A percentile compares a stretch with the other conserved stretches of the same genome.
Evolutionary conservation across 1,140 invertebrate genomes (phyloP).

Genomic region (Hyphantria cunea): DNA sequence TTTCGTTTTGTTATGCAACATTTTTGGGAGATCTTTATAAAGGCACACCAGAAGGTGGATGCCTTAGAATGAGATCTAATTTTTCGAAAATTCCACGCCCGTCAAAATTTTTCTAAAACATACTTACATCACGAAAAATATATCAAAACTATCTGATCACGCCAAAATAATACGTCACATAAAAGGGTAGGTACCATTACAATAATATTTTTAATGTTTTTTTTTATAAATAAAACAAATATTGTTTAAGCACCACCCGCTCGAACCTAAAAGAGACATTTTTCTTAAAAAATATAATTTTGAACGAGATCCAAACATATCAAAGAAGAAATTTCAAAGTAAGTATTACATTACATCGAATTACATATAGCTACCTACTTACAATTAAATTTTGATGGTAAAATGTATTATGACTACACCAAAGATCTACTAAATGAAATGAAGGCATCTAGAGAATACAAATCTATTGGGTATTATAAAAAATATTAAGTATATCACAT

Average conservation of each 20-base stretch:
- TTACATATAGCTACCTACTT: slow-evolving; percentile 63
- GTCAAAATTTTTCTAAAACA: slow-evolving; percentile 57
- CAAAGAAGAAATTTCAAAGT: slow-evolving; percentile 54
- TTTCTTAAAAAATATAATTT: slow-evolving; percentile 60
- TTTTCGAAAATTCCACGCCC: slow-evolving; percentile 68
- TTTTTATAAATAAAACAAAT: slow-evolving; percentile 46
- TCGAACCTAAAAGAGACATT: slow-evolving; percentile 47
- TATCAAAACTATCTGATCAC: slow-evolving; percentile 52
- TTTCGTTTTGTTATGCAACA: slow-evolving; percentile 55
- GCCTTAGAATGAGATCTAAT: slow-evolving; percentile 75
- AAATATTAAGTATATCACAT: slow-evolving; percentile 6
- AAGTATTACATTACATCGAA: slow-evolving; percentile 54
- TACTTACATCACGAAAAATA: slow-evolving; percentile 49
- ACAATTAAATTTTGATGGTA: slow-evolving; percentile 56
- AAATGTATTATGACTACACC: slow-evolving; percentile 17
- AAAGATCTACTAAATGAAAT: slow-evolving; percentile 5
- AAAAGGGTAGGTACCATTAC: slow-evolving; percentile 58
- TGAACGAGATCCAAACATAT: slow-evolving; percentile 69
- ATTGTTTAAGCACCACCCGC: slow-evolving; percentile 73
- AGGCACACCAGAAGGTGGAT: slow-evolving; percentile 53
- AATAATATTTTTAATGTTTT: slow-evolving; percentile 37
- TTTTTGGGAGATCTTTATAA: slow-evolving; percentile 63
- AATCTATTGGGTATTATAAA: slow-evolving; percentile 15
- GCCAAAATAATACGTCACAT: slow-evolving; percentile 61
- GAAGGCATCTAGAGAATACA: slow-evolving; percentile 4